Evolutionary conservation across 2,113 vertebrate genomes (phyloP).

Genomic region (Microcebus ravelobensis): DNA sequence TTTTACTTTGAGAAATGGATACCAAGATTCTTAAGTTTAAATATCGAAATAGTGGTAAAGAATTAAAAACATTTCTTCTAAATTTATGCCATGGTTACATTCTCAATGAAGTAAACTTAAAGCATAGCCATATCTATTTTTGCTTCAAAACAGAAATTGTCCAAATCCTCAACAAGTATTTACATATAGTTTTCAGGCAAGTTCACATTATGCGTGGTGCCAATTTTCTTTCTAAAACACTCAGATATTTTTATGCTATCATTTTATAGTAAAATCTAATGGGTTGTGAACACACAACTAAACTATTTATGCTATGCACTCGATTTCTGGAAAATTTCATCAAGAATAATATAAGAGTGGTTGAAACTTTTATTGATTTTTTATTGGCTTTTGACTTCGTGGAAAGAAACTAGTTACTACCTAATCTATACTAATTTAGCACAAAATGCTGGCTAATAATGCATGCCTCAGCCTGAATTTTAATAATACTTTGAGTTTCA

Average conservation of each 20-base stretch:
- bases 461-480: constrained; percentile 33
- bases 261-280: neutral
- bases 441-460: constrained; percentile 56
- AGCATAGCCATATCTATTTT: neutral
- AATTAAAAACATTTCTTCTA: neutral
- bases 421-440: constrained; percentile 58
- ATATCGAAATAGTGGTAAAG: neutral
- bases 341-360: constrained; percentile 28
- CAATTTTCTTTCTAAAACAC: neutral
- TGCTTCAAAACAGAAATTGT: neutral
- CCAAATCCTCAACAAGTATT: neutral
- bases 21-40: neutral
- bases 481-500: constrained; percentile 30
- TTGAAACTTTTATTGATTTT: constrained; percentile 68
- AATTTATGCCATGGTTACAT: neutral
- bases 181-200: neutral
- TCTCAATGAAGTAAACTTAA: neutral
- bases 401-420: constrained; percentile 55
- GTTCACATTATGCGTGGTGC: accelerated
- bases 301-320: constrained; percentile 32
- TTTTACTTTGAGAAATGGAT: neutral
- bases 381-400: constrained; percentile 68
- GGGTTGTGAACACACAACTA: neutral
- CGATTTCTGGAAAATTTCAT: constrained; percentile 51
- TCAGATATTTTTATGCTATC: neutral